Conservation (phyloP, 2,888 invertebrate species). For the Myopa tessellatipennis region DNA sequence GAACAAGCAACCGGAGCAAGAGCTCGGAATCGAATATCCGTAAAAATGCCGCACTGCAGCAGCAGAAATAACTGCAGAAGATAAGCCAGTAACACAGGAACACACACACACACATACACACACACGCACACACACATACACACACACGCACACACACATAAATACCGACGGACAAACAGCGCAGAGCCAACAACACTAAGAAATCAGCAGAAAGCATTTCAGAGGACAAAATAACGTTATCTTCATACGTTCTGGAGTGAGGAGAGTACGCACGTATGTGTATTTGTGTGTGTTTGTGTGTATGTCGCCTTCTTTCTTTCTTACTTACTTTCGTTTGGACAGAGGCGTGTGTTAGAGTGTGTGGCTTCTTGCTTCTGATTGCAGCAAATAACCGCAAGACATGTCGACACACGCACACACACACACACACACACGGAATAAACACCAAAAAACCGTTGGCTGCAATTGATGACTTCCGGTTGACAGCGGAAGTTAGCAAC, state of each 20-base stretch:
- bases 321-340: not conserved
- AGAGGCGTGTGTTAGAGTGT: not conserved
- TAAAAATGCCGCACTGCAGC: slow-evolving; percentile 25
- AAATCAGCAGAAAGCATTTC: not conserved
- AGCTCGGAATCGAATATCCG: slow-evolving; percentile 6
- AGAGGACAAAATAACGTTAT: too few relatives aligned
- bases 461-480: not conserved
- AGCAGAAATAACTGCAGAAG: not conserved
- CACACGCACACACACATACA: not conserved
- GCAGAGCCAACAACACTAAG: not conserved
- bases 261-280: not conserved
- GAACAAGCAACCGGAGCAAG: not conserved
- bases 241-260: not conserved
- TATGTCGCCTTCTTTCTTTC: not conserved
- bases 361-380: slow-evolving; percentile 9
- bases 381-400: slow-evolving; percentile 12
- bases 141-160: not conserved
- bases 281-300: slow-evolving; percentile 1
- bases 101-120: not conserved
- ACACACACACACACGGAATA: not conserved
- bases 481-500: not conserved
- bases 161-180: not conserved
- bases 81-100: not conserved
- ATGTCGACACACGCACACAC: not conserved
- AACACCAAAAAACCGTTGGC: not conserved